Base-by-base conservation (phyloP, 2,888 invertebrate genomes). In the Ommatoiulus sabulosus region DNA sequence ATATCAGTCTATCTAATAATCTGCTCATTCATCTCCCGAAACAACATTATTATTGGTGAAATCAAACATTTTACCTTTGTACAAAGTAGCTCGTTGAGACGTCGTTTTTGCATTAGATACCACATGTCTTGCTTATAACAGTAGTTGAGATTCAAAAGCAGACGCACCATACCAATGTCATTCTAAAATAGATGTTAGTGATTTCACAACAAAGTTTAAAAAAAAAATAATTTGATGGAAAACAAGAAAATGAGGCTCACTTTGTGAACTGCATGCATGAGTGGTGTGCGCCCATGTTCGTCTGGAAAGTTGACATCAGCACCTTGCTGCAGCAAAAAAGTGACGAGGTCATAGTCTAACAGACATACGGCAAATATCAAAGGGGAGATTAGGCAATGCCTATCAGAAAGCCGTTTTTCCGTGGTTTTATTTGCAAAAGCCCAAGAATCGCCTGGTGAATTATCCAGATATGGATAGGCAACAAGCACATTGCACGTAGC, bases 211-310 rank as follows among this genome's bases (percentile, higher is more conserved):
- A 52, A 24, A 84, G 44, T 43, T 4, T 80, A 10, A 87, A 6
- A 44, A 87, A 90, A 86, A 87, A 89, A 86, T 43, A 3, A 2
- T 12, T 43, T 80, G 17, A 0, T 0, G 52, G 44, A 85, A 84
- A 84, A 84, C 7, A 3, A 6, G 3, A 20, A 44, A 86, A 43
- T n/a, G n/a, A 15, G n/a, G 88, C 91, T 90, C 91, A 93, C 93
- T 91, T 91, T 90, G 90, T 91, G 91, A 15, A 93, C 92, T 85
- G 93, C 93, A 91, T 93, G 92, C 93, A 93, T 93, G 57, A 93
- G 90, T 15, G 93, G 92, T 17, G 92, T 92, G n/a, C 91, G 89
- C 10, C 92, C 92, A 35, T 91, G 89, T 87, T 91, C 91, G 90
- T 93, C 93, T 12, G 92, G 90, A 90, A 92, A 91, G 90, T 93